These are phyloP conservation scores for Drosophila varians DNA, from an alignment of 1,140 invertebrate species.

Conservation along the genomic window DNA sequence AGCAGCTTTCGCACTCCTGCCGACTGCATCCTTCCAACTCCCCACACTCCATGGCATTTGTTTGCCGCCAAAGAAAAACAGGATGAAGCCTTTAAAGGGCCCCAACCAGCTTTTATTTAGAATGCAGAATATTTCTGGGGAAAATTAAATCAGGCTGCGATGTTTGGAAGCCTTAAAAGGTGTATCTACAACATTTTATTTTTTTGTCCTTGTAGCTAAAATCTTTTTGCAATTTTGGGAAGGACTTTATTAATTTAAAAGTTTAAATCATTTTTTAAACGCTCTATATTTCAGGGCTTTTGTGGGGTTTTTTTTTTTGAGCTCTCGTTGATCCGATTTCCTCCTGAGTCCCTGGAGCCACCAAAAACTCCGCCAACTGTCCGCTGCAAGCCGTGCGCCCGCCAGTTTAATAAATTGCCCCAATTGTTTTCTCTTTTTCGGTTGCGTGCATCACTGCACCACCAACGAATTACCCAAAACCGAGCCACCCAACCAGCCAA, in stretches of 20 bases:
- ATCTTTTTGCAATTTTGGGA: too few species aligned
- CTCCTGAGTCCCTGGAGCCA: background rate
- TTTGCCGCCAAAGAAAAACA: conserved; percentile 1
- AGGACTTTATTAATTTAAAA: too few species aligned
- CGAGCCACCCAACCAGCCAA: background rate
- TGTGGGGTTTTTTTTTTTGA: conserved; percentile 15
- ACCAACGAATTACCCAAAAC: conserved; percentile 6
- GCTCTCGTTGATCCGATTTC: conserved; percentile 3
- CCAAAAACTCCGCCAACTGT: conserved; percentile 10
- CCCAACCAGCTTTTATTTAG: background rate
- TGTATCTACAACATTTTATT: too few species aligned
- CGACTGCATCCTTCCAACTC: conserved; percentile 17
- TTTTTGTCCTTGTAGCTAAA: too few species aligned
- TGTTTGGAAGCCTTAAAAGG: background rate
- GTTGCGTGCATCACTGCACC: conserved; percentile 35
- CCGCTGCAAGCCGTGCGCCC: conserved; percentile 31
- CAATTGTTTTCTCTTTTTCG: conserved; percentile 42
- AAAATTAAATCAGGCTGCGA: background rate
- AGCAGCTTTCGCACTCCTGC: conserved; percentile 49
- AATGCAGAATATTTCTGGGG: background rate
- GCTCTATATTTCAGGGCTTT: conserved; percentile 18
- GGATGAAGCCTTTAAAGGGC: background rate
- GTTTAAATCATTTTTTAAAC: conserved; percentile 25
- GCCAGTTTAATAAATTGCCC: conserved; percentile 41
- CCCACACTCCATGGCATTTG: background rate